These are phyloP conservation scores for Psophia crepitans DNA, from an alignment of 2,113 vertebrate genomes.

Conservation along the genomic window DNA sequence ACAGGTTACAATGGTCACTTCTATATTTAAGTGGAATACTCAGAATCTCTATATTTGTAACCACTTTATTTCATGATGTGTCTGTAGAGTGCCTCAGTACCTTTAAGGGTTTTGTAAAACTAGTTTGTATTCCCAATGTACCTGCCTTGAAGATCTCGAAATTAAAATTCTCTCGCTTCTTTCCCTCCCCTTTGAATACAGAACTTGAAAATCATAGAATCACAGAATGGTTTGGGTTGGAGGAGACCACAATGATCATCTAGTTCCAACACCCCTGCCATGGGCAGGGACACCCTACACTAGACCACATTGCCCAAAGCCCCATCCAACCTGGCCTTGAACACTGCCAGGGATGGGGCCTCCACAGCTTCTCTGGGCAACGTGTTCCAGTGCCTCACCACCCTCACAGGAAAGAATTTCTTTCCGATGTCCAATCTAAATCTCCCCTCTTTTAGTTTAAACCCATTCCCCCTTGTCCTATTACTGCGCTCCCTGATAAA, in stretches of 20 bases:
- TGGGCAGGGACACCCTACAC: not conserved
- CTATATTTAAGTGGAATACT: not conserved
- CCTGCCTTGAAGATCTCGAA: not conserved
- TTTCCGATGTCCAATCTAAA: too few relatives aligned
- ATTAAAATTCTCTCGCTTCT: not conserved
- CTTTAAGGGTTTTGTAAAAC: not conserved
- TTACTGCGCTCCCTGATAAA: not conserved
- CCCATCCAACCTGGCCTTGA: not conserved
- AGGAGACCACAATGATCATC: not conserved
- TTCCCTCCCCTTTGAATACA: not conserved
- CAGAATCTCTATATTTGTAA: not conserved
- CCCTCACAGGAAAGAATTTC: too few relatives aligned
- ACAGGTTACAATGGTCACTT: not conserved
- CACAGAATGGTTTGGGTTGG: not conserved
- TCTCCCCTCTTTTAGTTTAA: not conserved
- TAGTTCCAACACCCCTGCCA: not conserved
- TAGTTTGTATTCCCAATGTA: not conserved
- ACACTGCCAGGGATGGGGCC: not conserved
- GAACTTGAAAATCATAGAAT: not conserved
- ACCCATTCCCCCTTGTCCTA: not conserved
- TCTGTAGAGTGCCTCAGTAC: not conserved
- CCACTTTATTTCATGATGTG: not conserved
- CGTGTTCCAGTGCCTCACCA: not conserved
- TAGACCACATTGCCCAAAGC: not conserved
- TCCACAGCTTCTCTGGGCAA: not conserved